Evolutionary conservation across 2,113 vertebrate genomes (phyloP).

Genomic region (Otocyon megalotis): DNA sequence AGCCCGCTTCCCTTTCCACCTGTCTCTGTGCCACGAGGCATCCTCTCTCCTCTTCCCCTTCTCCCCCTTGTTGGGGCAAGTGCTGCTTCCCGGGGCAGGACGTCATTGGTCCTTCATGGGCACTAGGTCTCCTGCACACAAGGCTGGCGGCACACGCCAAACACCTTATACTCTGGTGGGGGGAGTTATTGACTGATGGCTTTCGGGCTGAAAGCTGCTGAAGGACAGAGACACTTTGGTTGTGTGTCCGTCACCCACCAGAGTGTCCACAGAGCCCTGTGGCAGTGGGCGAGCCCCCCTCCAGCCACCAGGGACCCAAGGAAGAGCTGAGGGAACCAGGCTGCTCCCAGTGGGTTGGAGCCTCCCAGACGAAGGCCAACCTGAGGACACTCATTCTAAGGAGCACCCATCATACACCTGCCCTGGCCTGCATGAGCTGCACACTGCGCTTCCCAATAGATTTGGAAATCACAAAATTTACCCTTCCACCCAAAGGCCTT

Average conservation of each 20-base stretch:
- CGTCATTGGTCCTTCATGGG: rapidly evolving
- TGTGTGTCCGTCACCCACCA: background rate
- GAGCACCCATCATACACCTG: background rate
- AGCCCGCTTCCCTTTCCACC: no score
- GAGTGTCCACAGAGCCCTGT: background rate
- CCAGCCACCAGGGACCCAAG: background rate
- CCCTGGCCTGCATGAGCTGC: background rate
- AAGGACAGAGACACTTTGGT: background rate
- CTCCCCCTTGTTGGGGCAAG: no score
- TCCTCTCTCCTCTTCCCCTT: background rate
- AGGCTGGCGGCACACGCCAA: background rate
- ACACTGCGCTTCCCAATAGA: background rate
- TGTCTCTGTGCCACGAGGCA: background rate
- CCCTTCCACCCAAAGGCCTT: background rate
- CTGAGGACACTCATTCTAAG: background rate
- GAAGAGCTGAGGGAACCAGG: background rate
- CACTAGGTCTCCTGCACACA: background rate
- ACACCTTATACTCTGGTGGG: background rate
- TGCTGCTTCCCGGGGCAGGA: background rate
- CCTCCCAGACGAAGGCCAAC: no score
- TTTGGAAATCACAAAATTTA: background rate
- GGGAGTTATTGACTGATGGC: background rate
- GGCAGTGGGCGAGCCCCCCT: background rate
- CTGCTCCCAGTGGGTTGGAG: no score
- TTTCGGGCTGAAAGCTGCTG: background rate